A percentile compares a stretch with the other conserved stretches of the same genome.
These are phyloP conservation scores for Mormyrus iriodes DNA, from an alignment of 2,113 vertebrate species.

Conservation along the genomic window DNA sequence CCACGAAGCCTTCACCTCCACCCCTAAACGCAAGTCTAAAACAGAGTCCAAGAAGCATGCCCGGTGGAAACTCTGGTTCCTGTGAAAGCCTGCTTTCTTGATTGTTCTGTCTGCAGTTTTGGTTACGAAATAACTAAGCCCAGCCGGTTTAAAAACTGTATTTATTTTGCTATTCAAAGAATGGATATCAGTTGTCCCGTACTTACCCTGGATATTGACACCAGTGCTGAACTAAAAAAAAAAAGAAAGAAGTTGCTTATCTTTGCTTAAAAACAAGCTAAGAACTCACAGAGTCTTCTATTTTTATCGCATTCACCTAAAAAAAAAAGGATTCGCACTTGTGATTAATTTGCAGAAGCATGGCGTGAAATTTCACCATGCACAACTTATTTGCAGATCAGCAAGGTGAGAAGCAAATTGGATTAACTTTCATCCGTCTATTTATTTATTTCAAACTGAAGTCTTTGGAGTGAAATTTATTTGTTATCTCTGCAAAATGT, in stretches of 20 bases:
- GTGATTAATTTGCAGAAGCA: slow-evolving; percentile 49
- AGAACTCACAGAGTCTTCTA: slow-evolving; percentile 36
- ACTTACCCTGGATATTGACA: slow-evolving; percentile 34
- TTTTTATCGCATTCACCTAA: slow-evolving; percentile 40
- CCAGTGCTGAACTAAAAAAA: slow-evolving; percentile 21
- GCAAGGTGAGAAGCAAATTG: slow-evolving; percentile 60
- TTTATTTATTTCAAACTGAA: slow-evolving; percentile 32
- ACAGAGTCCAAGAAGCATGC: slow-evolving; percentile 97
- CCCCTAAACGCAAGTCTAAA: slow-evolving; percentile 98
- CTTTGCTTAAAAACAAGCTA: slow-evolving; percentile 30
- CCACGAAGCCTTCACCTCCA: slow-evolving; percentile 87
- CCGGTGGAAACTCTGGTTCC: slow-evolving; percentile 99
- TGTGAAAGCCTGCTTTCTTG: slow-evolving; percentile 59
- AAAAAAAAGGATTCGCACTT: slow-evolving; percentile 66
- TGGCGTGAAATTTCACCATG: slow-evolving; percentile 44
- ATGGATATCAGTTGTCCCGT: slow-evolving; percentile 19
- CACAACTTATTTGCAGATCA: slow-evolving; percentile 49
- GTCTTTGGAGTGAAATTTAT: slow-evolving; percentile 31
- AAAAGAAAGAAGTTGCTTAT: neutral
- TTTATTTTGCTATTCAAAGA: slow-evolving; percentile 16
- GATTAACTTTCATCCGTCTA: slow-evolving; percentile 40
- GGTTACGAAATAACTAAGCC: slow-evolving; percentile 34
- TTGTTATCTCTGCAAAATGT: slow-evolving; percentile 29
- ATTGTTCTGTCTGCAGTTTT: neutral
- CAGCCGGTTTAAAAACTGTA: slow-evolving; percentile 17